Evolutionary conservation across 2,888 invertebrate species (phyloP).

Genomic region (Tenodera sinensis): DNA sequence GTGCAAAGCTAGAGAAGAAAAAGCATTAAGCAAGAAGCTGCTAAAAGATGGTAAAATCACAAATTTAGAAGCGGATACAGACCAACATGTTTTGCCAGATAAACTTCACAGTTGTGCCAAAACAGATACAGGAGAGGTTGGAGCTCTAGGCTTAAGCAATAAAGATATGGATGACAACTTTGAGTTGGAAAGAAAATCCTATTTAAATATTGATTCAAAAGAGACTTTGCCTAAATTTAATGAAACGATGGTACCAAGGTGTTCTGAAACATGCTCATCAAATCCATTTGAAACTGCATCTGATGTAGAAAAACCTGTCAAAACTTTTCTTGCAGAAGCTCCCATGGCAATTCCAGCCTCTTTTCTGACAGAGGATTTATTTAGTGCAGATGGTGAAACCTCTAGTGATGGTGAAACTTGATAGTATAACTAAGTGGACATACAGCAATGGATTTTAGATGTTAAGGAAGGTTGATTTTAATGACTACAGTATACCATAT

Average conservation of each 20-base stretch:
- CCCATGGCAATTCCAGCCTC: background rate
- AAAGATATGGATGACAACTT: background rate
- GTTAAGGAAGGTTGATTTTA: no score
- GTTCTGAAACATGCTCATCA: background rate
- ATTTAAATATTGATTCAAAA: background rate
- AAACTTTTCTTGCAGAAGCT: background rate
- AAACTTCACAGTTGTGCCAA: background rate
- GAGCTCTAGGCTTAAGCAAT: background rate
- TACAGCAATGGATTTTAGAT: no score
- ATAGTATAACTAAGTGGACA: no score
- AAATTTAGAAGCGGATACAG: background rate
- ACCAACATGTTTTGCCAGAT: background rate
- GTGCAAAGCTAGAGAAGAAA: conserved; percentile 2
- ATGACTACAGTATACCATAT: no score
- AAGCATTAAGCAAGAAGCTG: background rate
- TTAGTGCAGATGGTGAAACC: background rate
- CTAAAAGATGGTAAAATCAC: background rate
- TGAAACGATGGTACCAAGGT: background rate
- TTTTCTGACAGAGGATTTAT: background rate
- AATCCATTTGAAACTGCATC: background rate
- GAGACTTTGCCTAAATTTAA: background rate
- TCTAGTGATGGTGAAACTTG: background rate
- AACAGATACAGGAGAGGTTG: background rate
- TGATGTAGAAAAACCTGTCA: background rate
- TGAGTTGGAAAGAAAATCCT: background rate